Percentiles rank a stretch among this genome's conserved stretches.
Evolutionary conservation across 2,888 invertebrate species (phyloP).

Genomic region (Pseudococcus longispinus): DNA sequence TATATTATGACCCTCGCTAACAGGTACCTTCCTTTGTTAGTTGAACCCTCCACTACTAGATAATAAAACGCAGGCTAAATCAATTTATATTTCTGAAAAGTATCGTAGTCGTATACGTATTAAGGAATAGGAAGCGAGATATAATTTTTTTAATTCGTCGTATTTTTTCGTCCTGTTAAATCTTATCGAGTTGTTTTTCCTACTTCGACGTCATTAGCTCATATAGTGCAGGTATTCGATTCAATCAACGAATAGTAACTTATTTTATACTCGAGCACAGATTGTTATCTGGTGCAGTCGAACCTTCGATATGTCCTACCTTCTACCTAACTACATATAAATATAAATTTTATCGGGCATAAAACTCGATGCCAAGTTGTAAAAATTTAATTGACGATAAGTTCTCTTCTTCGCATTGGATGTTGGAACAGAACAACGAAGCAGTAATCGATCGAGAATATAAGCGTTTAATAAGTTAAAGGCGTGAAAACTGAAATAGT

Average conservation of each 20-base stretch:
- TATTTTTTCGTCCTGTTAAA: background rate
- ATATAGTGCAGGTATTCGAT: conserved; percentile 13
- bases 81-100: conserved; percentile 46
- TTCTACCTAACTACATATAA: background rate
- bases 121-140: background rate
- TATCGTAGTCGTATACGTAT: background rate
- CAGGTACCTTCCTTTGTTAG: conserved; percentile 49
- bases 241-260: conserved; percentile 26
- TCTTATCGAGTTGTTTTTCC: conserved; percentile 2
- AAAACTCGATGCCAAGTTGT: conserved; percentile 31
- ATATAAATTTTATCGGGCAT: conserved; percentile 27
- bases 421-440: background rate
- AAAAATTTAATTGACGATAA: conserved; percentile 38
- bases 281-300: conserved; percentile 10
- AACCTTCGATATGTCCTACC: conserved; percentile 29
- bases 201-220: conserved; percentile 1
- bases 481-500: conserved; percentile 12
- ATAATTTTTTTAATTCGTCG: background rate
- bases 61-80: conserved; percentile 45
- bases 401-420: background rate
- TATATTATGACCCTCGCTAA: conserved; percentile 51
- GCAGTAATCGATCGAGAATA: background rate
- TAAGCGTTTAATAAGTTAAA: background rate
- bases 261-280: background rate
- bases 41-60: conserved; percentile 39